Conservation (phyloP, 2,888 invertebrate species). For the Clunio marinus region DNA sequence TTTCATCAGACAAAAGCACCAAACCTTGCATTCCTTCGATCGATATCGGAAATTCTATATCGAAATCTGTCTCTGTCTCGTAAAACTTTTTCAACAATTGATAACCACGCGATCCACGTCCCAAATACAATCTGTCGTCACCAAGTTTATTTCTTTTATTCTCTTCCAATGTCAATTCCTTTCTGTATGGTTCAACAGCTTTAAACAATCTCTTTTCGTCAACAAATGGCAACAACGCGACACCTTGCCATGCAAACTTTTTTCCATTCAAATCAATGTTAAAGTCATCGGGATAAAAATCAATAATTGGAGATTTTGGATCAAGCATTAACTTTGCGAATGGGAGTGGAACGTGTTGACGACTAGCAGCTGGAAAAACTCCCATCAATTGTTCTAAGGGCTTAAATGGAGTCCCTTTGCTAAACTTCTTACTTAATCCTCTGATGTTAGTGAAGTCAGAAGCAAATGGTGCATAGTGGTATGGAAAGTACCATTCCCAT, state of each 20-base stretch:
- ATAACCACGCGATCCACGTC: constrained; percentile 65
- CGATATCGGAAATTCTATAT: constrained; percentile 59
- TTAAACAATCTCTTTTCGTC: constrained; percentile 85
- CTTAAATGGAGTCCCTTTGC: constrained; percentile 87
- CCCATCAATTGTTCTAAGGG: constrained; percentile 99
- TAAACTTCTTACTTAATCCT: constrained; percentile 81
- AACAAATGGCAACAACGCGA: constrained; percentile 95
- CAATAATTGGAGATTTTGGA: constrained; percentile 89
- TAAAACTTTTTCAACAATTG: constrained; percentile 68
- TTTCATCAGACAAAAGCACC: constrained; percentile 68
- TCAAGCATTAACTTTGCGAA: constrained; percentile 93
- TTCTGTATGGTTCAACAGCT: constrained; percentile 77
- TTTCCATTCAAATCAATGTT: constrained; percentile 98
- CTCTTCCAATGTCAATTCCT: constrained; percentile 76
- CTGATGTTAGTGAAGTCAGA: constrained; percentile 94
- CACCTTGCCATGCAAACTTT: constrained; percentile 99
- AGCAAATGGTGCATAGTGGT: constrained; percentile 99
- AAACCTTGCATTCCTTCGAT: constrained; percentile 82
- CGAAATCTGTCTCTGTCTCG: constrained; percentile 52
- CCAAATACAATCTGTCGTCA: constrained; percentile 84
- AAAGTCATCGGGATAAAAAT: constrained; percentile 98
- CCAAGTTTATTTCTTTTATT: constrained; percentile 82
- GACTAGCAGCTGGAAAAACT: constrained; percentile 97
- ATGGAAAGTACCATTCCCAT: constrained; percentile 99
- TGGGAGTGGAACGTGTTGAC: constrained; percentile 85